Percentiles rank a stretch among this genome's conserved stretches.
These are phyloP conservation scores for Drosophila sulfurigaster DNA, from an alignment of 1,140 invertebrate genomes.

Conservation along the genomic window DNA sequence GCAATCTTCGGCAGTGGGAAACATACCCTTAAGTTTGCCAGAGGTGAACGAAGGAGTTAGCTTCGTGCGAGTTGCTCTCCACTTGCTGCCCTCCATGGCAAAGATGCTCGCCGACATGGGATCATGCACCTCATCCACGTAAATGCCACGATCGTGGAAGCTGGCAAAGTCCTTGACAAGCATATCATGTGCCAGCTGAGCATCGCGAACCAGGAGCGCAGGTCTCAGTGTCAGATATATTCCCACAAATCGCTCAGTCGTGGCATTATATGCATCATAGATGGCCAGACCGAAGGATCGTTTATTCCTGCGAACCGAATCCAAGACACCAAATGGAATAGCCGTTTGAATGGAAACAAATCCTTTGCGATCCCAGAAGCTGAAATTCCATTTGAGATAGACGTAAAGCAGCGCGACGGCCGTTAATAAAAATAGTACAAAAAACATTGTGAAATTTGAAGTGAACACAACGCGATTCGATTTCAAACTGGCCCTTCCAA, in stretches of 20 bases:
- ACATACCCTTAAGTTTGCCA: conserved; percentile 87
- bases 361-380: conserved; percentile 74
- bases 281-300: conserved; percentile 72
- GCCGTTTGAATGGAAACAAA: conserved; percentile 42
- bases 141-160: conserved; percentile 85
- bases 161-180: conserved; percentile 85
- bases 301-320: conserved; percentile 42
- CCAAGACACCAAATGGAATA: conserved; percentile 74
- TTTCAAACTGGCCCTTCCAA: conserved; percentile 41
- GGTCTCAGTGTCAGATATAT: conserved; percentile 81
- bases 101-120: conserved; percentile 84
- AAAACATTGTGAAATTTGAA: conserved; percentile 44
- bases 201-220: conserved; percentile 85
- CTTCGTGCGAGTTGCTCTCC: conserved; percentile 85
- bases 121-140: conserved; percentile 79
- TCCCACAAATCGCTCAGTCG: conserved; percentile 67
- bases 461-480: conserved; percentile 12
- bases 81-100: conserved; percentile 84
- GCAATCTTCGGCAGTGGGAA: conserved; percentile 84
- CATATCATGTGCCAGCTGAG: conserved; percentile 84
- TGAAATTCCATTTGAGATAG: conserved; percentile 66
- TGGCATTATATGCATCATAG: conserved; percentile 65
- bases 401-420: conserved; percentile 51
- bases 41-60: conserved; percentile 87
- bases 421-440: conserved; percentile 38